Percentiles rank a stretch among this genome's conserved stretches.
phyloP scores from a whole-genome alignment of 2,797 vertebrate genomes.

The Microhierax caerulescens region DNA sequence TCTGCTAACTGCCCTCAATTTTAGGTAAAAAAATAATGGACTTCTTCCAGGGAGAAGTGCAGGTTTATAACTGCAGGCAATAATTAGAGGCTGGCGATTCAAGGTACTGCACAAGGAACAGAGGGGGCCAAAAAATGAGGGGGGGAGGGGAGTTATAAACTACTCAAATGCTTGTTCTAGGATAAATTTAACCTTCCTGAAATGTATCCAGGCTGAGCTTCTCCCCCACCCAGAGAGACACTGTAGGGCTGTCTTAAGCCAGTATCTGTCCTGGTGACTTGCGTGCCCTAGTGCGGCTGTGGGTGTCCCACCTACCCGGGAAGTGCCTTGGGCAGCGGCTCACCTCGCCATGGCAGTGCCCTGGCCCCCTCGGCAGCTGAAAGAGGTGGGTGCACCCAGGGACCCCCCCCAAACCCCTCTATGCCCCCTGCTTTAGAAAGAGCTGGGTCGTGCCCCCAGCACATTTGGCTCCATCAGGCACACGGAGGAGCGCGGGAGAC shows the following conservation, averaged over 20 bases:
- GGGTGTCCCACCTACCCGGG: no score
- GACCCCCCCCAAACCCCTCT: background rate
- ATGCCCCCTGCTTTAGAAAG: background rate
- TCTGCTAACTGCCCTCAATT: slow-evolving; percentile 25
- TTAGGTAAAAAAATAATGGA: background rate
- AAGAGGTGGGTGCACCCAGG: background rate
- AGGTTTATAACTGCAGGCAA: slow-evolving; percentile 27
- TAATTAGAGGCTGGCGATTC: slow-evolving; percentile 52
- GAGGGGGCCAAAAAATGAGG: background rate
- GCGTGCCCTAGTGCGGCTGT: no score
- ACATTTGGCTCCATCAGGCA: background rate
- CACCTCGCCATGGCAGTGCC: rapidly evolving
- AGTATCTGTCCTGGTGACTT: background rate
- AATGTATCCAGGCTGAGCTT: background rate
- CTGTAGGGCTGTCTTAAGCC: background rate
- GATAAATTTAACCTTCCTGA: background rate
- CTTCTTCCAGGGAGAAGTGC: slow-evolving; percentile 12
- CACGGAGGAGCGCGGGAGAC: rapidly evolving
- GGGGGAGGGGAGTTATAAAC: background rate
- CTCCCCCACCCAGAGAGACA: background rate
- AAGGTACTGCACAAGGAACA: background rate
- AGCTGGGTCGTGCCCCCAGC: rapidly evolving
- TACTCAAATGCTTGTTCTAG: background rate
- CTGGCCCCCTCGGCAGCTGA: background rate
- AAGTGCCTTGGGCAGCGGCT: background rate